phyloP scores from a whole-genome alignment of 2,113 vertebrate species.

The Puma concolor region DNA sequence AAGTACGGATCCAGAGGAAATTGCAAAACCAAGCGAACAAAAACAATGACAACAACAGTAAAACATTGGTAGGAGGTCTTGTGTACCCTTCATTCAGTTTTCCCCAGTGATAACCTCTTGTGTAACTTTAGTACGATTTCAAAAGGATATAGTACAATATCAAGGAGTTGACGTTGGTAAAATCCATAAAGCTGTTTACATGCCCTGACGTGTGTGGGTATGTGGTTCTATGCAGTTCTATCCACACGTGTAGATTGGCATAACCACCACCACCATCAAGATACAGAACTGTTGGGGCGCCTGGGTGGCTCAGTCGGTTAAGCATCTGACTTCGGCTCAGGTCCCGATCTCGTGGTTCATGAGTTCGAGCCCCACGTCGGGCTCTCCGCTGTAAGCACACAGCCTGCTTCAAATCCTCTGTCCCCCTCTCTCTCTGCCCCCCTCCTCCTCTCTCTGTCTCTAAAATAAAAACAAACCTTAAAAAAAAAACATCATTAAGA shows the following conservation, averaged over 20 bases:
- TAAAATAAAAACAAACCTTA: too few species aligned
- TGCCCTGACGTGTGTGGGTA: accelerated
- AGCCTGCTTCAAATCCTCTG: too few species aligned
- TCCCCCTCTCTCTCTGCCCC: too few species aligned
- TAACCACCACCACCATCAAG: background rate
- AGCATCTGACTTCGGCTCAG: too few species aligned
- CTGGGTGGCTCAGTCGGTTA: too few species aligned
- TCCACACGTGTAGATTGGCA: accelerated
- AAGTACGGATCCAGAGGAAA: background rate
- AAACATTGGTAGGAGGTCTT: background rate
- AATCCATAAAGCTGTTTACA: background rate
- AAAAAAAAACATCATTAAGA: background rate
- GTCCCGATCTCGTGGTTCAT: too few species aligned
- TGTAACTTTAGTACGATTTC: accelerated
- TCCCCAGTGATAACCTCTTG: background rate
- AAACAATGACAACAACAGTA: background rate
- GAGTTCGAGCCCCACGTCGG: too few species aligned
- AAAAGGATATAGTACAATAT: accelerated
- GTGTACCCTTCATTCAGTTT: background rate
- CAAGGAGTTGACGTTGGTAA: too few species aligned
- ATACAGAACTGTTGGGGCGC: too few species aligned
- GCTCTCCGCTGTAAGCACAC: too few species aligned
- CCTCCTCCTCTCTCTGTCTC: too few species aligned
- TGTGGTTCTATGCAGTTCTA: too few species aligned
- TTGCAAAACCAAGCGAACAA: background rate